Evolutionary conservation across 2,797 vertebrate species (phyloP), one percentile per base, ranked within the genome.

Genomic region (Thaleichthys pacificus): DNA sequence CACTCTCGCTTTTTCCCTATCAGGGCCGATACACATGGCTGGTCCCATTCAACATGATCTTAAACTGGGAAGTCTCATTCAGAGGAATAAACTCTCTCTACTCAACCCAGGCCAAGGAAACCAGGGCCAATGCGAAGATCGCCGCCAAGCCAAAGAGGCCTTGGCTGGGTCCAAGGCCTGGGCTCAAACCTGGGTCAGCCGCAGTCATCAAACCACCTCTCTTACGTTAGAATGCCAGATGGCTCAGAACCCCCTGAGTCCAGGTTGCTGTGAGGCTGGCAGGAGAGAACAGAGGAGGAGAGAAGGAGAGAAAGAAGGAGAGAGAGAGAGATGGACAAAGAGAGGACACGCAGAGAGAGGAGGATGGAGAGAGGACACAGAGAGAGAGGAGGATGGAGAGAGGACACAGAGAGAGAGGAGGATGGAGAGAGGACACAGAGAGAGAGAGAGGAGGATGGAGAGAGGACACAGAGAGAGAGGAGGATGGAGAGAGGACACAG

Each of bases 41-140:
- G 84, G 90, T 84, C 88, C 85, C 89, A 87, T 90, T 90, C 91
- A 91, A 90, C 89, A 85, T 91, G 87, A 87, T 80, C 83, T 85
- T 80, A 83, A 72, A 87, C 69, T 73, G 42, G 73, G 74, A 88
- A 78, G 77, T 76, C 81, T 78, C 32, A 22, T 79, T 71, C 82
- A 81, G 84, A 80, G 78, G 80, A 83, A 81, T 68, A 77, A 82
- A 83, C 83, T 70, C 63, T 47, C 80, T 64, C 3, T 11, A 58
- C 7, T 64, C 3, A 14, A 61, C 7, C 57, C 8, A 24, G 26
- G n/a, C 15, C 22, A 26, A 28, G 49, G 47, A 28, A 21, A 24
- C 28, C 26, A 54, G 28, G 54, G 85, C 85, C 86, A 84, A 83
- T 77, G 28, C 30, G 47, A 54, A 69, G 71, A 70, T 79, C 77